These are phyloP conservation scores for Catamblyrhynchus diadema DNA, from an alignment of 2,797 vertebrate genomes.

Conservation along the genomic window DNA sequence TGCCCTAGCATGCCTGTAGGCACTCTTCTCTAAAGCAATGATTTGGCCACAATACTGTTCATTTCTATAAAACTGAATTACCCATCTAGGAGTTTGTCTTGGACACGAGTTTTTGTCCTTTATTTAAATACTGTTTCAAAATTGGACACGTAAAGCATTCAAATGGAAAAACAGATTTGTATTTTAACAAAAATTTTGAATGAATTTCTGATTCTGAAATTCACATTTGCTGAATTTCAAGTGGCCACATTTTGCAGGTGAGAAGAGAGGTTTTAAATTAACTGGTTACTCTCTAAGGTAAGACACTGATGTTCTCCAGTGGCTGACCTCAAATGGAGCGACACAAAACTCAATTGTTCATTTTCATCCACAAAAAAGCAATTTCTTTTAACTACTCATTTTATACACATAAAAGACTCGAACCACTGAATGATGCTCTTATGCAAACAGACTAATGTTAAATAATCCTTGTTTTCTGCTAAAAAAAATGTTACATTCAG, in stretches of 20 bases:
- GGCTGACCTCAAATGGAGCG: not conserved
- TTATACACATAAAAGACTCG: not conserved
- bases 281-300: not conserved
- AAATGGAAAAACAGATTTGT: not conserved
- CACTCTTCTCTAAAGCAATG: not conserved
- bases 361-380: constrained; percentile 13
- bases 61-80: not conserved
- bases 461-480: not conserved
- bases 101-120: not conserved
- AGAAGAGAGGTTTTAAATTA: not conserved
- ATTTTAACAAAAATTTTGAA: not conserved
- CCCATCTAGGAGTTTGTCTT: not conserved
- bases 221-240: not conserved
- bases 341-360: not conserved
- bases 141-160: not conserved
- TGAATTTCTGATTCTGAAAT: not conserved
- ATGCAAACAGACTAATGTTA: not conserved
- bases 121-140: not conserved
- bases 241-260: not conserved
- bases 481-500: not conserved
- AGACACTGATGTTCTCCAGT: not conserved
- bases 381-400: not conserved
- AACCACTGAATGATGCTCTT: not conserved
- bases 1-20: not conserved
- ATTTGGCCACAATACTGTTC: not conserved